A percentile compares a stretch with the other conserved stretches of the same genome.
Evolutionary conservation across 30 jellyfish, hydroid and myxozoan species (phyloP).

Genomic region (Nemopilema nomurai): DNA sequence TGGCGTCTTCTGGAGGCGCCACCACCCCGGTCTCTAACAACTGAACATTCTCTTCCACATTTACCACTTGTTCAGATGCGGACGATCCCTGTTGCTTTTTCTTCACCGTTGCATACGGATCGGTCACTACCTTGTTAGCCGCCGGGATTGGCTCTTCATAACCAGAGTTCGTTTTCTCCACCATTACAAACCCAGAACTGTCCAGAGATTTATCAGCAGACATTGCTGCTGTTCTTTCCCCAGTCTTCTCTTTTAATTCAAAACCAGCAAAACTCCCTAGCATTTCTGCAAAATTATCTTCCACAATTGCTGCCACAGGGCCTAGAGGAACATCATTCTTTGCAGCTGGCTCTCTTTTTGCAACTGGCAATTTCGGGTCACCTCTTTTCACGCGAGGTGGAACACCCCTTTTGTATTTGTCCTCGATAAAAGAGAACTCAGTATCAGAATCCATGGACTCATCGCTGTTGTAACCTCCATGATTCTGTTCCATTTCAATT

Average conservation of each 20-base stretch:
- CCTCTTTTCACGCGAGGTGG: constrained; percentile 29
- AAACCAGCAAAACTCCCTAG: constrained; percentile 45
- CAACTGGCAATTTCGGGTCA: constrained; percentile 47
- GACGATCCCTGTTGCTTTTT: not conserved
- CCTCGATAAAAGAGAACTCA: constrained; percentile 76
- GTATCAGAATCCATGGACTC: constrained; percentile 81
- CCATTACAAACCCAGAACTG: constrained; percentile 35
- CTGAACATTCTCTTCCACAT: not conserved
- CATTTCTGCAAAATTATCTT: constrained; percentile 46
- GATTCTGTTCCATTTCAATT: constrained; percentile 1
- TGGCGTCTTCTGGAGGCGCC: constrained; percentile 7
- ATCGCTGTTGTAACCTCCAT: constrained; percentile 64
- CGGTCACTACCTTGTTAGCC: constrained; percentile 31
- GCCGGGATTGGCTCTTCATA: constrained; percentile 60
- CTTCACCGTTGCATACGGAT: constrained; percentile 53
- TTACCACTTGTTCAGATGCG: not conserved
- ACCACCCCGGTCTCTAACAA: not conserved
- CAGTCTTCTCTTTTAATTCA: not conserved
- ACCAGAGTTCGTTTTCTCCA: constrained; percentile 41
- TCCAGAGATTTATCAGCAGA: not conserved
- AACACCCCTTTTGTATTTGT: constrained; percentile 32
- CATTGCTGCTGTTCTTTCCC: not conserved
- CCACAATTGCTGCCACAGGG: constrained; percentile 41
- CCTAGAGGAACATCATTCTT: constrained; percentile 29
- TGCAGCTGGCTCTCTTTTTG: constrained; percentile 13